Percentiles rank a stretch among this genome's conserved stretches.
phyloP scores from a whole-genome alignment of 2,888 invertebrate species.

The Diploptera punctata region DNA sequence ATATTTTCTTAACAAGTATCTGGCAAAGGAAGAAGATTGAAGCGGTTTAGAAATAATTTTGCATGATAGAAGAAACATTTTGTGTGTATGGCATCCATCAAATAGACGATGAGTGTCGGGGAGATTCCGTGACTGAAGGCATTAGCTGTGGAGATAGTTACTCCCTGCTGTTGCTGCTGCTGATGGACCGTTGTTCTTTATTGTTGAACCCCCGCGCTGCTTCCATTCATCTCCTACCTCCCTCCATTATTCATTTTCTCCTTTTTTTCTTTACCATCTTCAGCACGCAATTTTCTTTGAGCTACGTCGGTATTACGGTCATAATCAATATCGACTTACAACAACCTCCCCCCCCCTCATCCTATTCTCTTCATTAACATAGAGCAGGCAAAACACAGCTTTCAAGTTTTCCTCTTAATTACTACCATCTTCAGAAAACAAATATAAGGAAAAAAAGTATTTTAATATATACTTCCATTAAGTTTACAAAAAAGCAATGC shows the following conservation, averaged over 20 bases:
- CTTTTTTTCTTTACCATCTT: constrained; percentile 6
- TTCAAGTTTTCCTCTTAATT: too few species aligned
- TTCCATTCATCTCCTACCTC: constrained; percentile 24
- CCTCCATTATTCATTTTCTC: constrained; percentile 20
- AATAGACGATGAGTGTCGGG: constrained; percentile 14
- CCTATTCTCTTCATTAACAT: too few species aligned
- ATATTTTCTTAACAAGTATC: too few species aligned
- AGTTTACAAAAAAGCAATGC: too few species aligned
- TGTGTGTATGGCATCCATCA: constrained; percentile 18
- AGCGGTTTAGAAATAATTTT: constrained; percentile 17
- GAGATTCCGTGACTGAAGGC: constrained; percentile 12
- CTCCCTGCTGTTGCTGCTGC: constrained; percentile 3
- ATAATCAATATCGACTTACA: too few species aligned
- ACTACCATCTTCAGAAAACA: too few species aligned
- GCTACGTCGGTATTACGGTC: too few species aligned
- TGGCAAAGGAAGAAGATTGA: constrained; percentile 19
- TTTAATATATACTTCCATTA: too few species aligned
- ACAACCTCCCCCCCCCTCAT: too few species aligned
- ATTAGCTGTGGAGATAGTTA: not conserved
- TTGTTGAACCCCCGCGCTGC: constrained; percentile 20
- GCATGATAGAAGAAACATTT: constrained; percentile 13
- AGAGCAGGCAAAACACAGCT: too few species aligned
- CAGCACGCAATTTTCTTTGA: constrained; percentile 18
- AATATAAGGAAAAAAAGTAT: too few species aligned
- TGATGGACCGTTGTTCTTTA: constrained; percentile 25